A percentile compares a stretch with the other conserved stretches of the same genome.
Conservation (phyloP, 2,888 invertebrate genomes). For the Aspidiotus rigidus region DNA sequence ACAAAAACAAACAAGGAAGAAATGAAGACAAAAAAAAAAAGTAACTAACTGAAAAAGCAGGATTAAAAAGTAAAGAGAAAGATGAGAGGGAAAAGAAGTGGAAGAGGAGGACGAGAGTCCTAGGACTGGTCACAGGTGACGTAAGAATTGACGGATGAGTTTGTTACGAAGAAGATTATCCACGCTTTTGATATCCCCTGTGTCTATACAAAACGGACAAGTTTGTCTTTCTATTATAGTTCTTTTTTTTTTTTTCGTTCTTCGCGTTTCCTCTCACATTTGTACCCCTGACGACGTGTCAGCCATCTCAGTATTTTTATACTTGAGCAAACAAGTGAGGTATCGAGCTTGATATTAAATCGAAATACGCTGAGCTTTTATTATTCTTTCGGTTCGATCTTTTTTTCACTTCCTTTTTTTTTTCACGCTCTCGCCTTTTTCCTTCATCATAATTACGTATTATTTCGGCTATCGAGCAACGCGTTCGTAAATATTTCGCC, state of each 20-base stretch:
- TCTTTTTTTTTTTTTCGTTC: background rate
- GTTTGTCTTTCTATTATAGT: constrained; percentile 19
- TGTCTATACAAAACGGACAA: constrained; percentile 6
- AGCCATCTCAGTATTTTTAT: no score
- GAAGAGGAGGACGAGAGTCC: background rate
- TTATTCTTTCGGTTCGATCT: background rate
- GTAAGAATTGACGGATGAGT: constrained; percentile 26
- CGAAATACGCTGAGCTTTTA: background rate
- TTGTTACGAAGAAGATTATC: constrained; percentile 12
- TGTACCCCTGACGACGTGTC: no score
- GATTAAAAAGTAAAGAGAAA: background rate
- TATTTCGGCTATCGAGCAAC: background rate
- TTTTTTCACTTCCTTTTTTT: constrained; percentile 3
- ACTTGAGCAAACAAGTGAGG: background rate
- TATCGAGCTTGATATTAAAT: background rate
- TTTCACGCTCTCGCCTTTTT: background rate
- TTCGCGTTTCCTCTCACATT: no score
- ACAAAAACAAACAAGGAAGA: background rate
- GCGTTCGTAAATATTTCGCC: background rate
- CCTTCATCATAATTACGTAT: background rate
- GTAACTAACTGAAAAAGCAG: background rate
- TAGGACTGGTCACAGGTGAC: constrained; percentile 12
- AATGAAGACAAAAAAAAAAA: background rate
- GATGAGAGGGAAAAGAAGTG: background rate
- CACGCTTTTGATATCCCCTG: constrained; percentile 18